Base-by-base conservation (phyloP, 2,888 invertebrate genomes). In the Noctua janthe region DNA sequence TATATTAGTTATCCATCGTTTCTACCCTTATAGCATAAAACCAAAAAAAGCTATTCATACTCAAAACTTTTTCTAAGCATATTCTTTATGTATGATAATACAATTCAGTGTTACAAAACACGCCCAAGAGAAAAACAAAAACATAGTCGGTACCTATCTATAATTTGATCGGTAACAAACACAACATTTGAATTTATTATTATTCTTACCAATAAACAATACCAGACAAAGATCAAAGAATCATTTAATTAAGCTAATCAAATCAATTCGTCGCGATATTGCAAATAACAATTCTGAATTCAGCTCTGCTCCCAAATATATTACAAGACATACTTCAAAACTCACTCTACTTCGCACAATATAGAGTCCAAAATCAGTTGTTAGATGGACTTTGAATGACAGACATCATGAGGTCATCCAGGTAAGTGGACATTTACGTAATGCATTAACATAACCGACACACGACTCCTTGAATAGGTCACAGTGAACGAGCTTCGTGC, bases 351-450 rank as follows among this genome's bases (percentile, higher is more conserved):
- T 0, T 0, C 0, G 1, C 10, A 71, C 7, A 56, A 35, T 51
- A 78, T 80, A 88, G 47, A 76, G 74, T 80, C 73, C 6, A 70
- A 51, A 74, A 70, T 84, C 20, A 17, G 11, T 82, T 73, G 80
- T 29, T 17, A 47, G 20, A 17, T 69, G 29, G 35, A 72, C 69
- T 70, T 67, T 62, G 76, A 80, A 86, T 91, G 85, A 85, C 86
- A 83, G 71, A 84, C 67, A 74, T 81, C 35, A 88, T 94, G 94
- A 94, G 90, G 91, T 94, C 94, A 94, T 90, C 88, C 78, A 88
- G 83, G 90, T 82, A 88, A 83, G 85, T 89, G 83, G 81, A 86
- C 86, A 83, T 92, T 92, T 91, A 89, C 91, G 91, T 91, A 91
- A 91, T 81, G 74, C 86, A 92, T 92, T 92, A 91, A 88, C 90